Evolutionary conservation across 2,888 invertebrate genomes (phyloP).

Genomic region (Diogma glabrata): DNA sequence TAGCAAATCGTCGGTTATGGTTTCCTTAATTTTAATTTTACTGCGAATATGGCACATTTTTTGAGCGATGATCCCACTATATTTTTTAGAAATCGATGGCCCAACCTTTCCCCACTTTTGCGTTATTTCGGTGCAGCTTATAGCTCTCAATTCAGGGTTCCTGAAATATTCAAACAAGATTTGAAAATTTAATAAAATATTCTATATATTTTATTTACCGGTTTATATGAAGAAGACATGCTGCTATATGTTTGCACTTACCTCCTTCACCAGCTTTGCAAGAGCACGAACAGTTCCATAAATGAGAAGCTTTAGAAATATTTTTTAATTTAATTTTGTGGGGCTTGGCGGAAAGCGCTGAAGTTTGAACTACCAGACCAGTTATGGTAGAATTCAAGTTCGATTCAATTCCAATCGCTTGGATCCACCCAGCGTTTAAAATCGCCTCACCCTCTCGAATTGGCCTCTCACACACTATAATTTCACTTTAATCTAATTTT

Average conservation of each 20-base stretch:
- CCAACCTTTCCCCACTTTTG: neutral
- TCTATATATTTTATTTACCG: no score
- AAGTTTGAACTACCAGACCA: no score
- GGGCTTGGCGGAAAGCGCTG: neutral
- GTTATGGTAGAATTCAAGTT: no score
- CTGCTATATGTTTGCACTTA: neutral
- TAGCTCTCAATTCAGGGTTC: no score
- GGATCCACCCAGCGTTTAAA: constrained; percentile 2
- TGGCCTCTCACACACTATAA: neutral
- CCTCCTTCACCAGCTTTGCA: neutral
- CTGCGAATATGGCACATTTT: neutral
- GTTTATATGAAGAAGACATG: neutral
- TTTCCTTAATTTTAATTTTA: neutral
- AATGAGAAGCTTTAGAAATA: neutral
- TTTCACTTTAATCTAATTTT: no score
- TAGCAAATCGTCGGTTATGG: no score
- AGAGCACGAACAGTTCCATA: neutral
- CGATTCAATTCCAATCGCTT: constrained; percentile 6
- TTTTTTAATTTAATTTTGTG: neutral
- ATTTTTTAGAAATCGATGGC: neutral
- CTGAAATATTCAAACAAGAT: no score
- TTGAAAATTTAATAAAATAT: no score
- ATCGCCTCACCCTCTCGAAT: constrained; percentile 3
- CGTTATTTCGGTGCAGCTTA: neutral
- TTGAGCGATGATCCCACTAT: neutral